These are phyloP conservation scores for Calcarius ornatus DNA, from an alignment of 2,113 vertebrate genomes.

Conservation along the genomic window DNA sequence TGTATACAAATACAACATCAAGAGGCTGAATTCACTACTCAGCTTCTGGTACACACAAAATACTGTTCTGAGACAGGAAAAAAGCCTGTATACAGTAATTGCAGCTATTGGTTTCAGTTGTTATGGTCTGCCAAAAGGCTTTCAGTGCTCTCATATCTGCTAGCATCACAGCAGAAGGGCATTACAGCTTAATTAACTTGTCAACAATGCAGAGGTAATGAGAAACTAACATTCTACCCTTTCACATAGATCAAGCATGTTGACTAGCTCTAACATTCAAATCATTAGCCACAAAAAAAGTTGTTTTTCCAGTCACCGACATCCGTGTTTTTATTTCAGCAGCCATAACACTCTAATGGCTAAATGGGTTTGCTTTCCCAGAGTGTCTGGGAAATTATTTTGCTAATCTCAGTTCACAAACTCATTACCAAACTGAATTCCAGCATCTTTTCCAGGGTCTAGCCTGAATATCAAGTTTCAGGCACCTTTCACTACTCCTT, in stretches of 20 bases:
- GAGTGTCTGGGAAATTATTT: constrained; percentile 47
- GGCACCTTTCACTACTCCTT: constrained; percentile 58
- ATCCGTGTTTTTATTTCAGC: constrained; percentile 41
- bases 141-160: neutral
- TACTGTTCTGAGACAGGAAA: neutral
- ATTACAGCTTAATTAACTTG: neutral
- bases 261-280: neutral
- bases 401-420: constrained; percentile 52
- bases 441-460: constrained; percentile 54
- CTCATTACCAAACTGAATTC: constrained; percentile 52
- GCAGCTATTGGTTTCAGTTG: neutral
- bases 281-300: neutral
- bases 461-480: constrained; percentile 65
- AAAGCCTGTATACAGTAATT: neutral
- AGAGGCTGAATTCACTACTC: neutral
- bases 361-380: constrained; percentile 44
- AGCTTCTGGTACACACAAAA: neutral
- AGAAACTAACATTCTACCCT: neutral
- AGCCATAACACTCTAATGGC: constrained; percentile 50
- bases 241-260: neutral
- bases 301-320: neutral
- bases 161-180: neutral
- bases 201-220: neutral
- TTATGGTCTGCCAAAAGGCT: neutral
- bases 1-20: neutral